Percentiles rank a stretch among this genome's conserved stretches.
phyloP scores from a whole-genome alignment of 2,888 invertebrate species.

The Macrophya alboannulata region DNA sequence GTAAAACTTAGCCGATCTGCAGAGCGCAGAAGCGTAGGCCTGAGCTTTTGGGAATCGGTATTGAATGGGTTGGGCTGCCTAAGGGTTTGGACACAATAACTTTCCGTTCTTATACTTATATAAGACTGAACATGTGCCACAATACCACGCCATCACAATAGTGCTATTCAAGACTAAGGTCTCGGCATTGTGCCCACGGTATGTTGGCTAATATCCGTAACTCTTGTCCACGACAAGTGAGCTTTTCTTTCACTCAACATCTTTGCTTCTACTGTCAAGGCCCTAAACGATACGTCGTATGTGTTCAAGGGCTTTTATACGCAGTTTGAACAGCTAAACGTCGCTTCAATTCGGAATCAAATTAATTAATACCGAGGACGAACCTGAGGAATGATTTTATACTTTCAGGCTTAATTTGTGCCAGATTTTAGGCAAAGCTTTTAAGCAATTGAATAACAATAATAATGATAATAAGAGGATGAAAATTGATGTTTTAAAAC shows the following conservation, averaged over 20 bases:
- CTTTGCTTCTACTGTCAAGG: background rate
- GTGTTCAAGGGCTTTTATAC: background rate
- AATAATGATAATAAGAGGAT: background rate
- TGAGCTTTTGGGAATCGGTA: background rate
- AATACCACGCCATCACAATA: conserved; percentile 47
- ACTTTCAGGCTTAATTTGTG: background rate
- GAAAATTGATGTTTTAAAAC: background rate
- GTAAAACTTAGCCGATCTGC: background rate
- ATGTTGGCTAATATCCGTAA: conserved; percentile 45
- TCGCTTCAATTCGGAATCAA: background rate
- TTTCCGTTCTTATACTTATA: conserved; percentile 45
- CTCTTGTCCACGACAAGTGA: conserved; percentile 34
- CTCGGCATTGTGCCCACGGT: conserved; percentile 51
- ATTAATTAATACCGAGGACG: background rate
- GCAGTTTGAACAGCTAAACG: conserved; percentile 11
- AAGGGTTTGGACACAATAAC: conserved; percentile 44
- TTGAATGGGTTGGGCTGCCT: conserved; percentile 15
- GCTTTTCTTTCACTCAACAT: conserved; percentile 38
- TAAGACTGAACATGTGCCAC: conserved; percentile 47
- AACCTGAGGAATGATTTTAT: background rate
- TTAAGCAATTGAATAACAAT: background rate
- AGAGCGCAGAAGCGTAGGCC: conserved; percentile 1
- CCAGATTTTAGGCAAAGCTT: background rate
- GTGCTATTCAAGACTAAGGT: conserved; percentile 48
- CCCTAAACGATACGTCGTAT: background rate